Percentiles rank a stretch among this genome's conserved stretches.
These are phyloP conservation scores for Serripes groenlandicus DNA, from an alignment of 2,888 invertebrate species.

Conservation along the genomic window DNA sequence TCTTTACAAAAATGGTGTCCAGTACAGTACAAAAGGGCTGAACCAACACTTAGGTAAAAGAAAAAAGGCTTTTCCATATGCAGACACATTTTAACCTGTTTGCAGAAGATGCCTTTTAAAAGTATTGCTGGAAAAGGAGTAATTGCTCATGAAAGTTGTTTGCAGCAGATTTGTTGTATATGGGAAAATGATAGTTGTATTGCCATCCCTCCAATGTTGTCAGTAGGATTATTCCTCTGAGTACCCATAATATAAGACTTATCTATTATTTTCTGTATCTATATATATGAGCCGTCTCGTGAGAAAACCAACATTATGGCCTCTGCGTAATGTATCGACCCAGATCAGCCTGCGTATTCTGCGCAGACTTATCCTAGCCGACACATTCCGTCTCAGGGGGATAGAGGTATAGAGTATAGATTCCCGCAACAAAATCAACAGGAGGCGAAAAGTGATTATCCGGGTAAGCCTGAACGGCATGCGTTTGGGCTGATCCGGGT, in stretches of 20 bases:
- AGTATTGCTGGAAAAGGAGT: background rate
- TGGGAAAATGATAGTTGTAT: background rate
- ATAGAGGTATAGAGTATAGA: no score
- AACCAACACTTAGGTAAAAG: no score
- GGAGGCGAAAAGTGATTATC: no score
- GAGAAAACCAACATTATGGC: background rate
- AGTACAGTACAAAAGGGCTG: no score
- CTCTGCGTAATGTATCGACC: background rate
- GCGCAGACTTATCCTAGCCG: background rate
- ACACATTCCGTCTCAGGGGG: background rate
- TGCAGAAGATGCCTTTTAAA: background rate
- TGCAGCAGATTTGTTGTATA: background rate
- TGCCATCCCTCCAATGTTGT: background rate
- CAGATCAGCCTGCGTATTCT: background rate
- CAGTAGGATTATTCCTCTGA: no score
- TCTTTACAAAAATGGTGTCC: no score
- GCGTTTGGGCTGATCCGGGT: no score
- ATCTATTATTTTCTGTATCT: no score
- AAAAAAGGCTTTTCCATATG: background rate
- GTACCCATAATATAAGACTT: no score
- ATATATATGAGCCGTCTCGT: background rate
- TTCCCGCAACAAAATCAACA: no score
- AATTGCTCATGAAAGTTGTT: background rate
- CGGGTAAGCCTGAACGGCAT: no score
- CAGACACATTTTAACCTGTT: background rate